Conservation (phyloP, 2,113 vertebrate genomes). For the Todiramphus chloris region DNA sequence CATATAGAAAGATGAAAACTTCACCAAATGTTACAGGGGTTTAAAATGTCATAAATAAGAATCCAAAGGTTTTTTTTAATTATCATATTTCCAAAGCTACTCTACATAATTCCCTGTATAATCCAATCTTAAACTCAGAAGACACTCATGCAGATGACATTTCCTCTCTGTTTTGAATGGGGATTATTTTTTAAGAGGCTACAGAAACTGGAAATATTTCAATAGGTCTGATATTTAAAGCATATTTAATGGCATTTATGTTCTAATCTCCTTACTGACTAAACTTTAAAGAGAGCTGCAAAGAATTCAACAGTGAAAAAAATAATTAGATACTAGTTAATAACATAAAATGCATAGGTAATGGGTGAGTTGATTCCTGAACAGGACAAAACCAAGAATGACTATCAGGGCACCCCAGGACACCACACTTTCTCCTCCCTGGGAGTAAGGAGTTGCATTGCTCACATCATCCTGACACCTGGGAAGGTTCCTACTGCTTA, state of each 20-base stretch:
- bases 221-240: constrained; percentile 78
- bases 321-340: constrained; percentile 55
- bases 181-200: constrained; percentile 82
- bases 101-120: constrained; percentile 74
- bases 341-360: constrained; percentile 27
- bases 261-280: constrained; percentile 82
- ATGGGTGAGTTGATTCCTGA: not conserved
- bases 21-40: constrained; percentile 10
- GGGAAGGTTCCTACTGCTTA: not conserved
- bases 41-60: constrained; percentile 71
- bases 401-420: not conserved
- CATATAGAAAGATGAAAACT: constrained; percentile 19
- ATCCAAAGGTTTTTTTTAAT: constrained; percentile 67
- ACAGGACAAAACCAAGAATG: not conserved
- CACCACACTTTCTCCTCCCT: not conserved
- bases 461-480: not conserved
- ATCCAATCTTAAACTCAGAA: constrained; percentile 76
- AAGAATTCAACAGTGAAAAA: constrained; percentile 69
- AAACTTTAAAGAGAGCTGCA: constrained; percentile 70
- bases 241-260: constrained; percentile 80
- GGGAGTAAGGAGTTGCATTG: not conserved
- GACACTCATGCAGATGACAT: constrained; percentile 74
- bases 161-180: constrained; percentile 75
- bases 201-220: constrained; percentile 75
- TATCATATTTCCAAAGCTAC: constrained; percentile 73